These are phyloP conservation scores for Mionectes olivaceus DNA, from an alignment of 2,797 vertebrate genomes.

Conservation along the genomic window DNA sequence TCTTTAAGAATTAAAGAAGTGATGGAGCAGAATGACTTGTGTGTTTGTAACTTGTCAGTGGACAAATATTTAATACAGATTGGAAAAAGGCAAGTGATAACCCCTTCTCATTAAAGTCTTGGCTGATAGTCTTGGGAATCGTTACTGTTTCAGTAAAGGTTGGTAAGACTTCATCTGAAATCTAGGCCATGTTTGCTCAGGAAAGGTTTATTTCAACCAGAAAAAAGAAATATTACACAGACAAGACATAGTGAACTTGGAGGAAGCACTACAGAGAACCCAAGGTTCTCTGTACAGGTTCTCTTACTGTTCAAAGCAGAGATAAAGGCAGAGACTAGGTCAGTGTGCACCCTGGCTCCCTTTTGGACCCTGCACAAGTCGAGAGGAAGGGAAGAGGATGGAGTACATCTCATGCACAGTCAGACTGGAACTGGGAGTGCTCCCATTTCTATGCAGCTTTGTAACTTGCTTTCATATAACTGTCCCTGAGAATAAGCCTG, in stretches of 20 bases:
- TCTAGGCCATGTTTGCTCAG: neutral
- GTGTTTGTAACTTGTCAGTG: neutral
- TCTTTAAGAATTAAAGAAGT: neutral
- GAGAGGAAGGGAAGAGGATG: neutral
- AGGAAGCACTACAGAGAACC: neutral
- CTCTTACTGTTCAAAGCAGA: neutral
- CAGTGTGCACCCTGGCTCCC: neutral
- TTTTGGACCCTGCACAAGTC: neutral
- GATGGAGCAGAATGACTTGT: neutral
- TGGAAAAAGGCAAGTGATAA: neutral
- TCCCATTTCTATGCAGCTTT: neutral
- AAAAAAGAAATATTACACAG: neutral
- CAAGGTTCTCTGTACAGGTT: neutral
- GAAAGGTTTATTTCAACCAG: neutral
- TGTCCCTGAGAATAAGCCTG: neutral
- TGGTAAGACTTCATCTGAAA: neutral
- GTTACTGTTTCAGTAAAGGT: neutral
- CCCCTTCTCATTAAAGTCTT: neutral
- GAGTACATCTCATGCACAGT: neutral
- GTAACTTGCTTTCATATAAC: neutral
- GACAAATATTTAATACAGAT: neutral
- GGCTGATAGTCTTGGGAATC: neutral
- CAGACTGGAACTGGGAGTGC: neutral
- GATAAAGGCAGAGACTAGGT: neutral
- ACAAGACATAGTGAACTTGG: neutral